Base-by-base conservation (phyloP, 2,888 invertebrate species). In the Dasysyrphus tricinctus region DNA sequence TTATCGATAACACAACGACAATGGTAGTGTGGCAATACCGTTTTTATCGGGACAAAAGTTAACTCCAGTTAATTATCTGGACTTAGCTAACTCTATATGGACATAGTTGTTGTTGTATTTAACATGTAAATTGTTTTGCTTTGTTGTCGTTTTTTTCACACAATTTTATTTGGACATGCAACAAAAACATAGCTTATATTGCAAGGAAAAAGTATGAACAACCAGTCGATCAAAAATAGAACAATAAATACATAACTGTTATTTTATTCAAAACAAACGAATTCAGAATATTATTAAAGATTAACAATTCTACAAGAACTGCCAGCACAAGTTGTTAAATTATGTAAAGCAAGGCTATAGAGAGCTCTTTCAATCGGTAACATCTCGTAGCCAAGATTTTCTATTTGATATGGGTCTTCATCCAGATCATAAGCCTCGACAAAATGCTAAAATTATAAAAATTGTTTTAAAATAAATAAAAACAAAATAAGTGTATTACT, bases 401-500 rank as follows among this genome's bases (percentile, higher is more conserved):
- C 89, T 88, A 97, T 89, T 92, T 98, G 97, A 90, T 94, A 95
- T 0, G 95, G 95, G 91, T 98, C 97, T 0, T 90, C 89, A 0
- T 90, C 91, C 14, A 97, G 90, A 91, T 97, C 94, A 91, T 97
- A 98, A n/a, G 95, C 94, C 93, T 98, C 97, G 0, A 94, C 92
- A 90, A 95, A 97, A 88, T 94, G 92, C 96, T 96, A 91, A 47
- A 93, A 93, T 88, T 88, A 88, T 77, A 6, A 8, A 37, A 9
- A 47, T 9, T n/a, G 12, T 37, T 42, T 12, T n/a, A 67, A 49
- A 24, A 19, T 9, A 29, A 7, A 57, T 16, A 9, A n/a, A 11
- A 32, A 16, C 12, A 34, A 49, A 32, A 29, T 7, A 32, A 12
- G 8, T 1, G 0, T 9, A 37, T 9, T 88, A 93, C 93, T 91